Evolutionary conservation across 2,888 invertebrate genomes (phyloP), one percentile per base, ranked within the genome.

Genomic region (Epinotia ramella): DNA sequence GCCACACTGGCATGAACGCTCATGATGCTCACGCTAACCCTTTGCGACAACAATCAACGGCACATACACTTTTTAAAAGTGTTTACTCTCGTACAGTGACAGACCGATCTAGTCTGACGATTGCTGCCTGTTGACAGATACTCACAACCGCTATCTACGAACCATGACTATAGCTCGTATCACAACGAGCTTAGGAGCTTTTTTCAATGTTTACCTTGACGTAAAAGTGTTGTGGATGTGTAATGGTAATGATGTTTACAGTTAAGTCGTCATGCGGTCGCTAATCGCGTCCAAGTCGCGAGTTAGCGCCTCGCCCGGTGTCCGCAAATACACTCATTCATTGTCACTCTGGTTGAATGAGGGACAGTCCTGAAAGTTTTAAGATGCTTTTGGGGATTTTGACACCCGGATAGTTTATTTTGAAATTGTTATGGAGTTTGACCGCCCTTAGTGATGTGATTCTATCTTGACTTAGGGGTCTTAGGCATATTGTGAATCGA

Each of bases 301-400:
- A 85, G 92, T 94, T 94, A 94, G 92, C 94, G 91, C 93, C 94
- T 94, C 88, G 89, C 93, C 91, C 89, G 93, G 93, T 92, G 93
- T 94, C 90, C 92, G 86, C 89, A 92, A 92, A 94, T 91, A 93
- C 71, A 66, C 84, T 86, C 89, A 91, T 92, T 91, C 91, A 92
- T 92, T 91, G 92, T 92, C 92, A 89, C 88, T 89, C 89, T 84
- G 81, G 82, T 82, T 91, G 90, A 89, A 91, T 89, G 85, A 84
- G 84, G 80, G 81, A 80, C 82, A 81, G 83, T 84, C 84, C 86
- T 86, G 86, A 89, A 89, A 80, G 79, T 73, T 73, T 76, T 68
- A 64, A 66, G 56, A 67, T 49, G 53, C 20, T 64, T 68, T 73
- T 65, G 64, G 65, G 65, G 64, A 65, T 65, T 77, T 73, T 73